Evolutionary conservation across 2,113 vertebrate species (phyloP), one percentile per base, ranked within the genome.

Genomic region (Psittacula cyanocephala): DNA sequence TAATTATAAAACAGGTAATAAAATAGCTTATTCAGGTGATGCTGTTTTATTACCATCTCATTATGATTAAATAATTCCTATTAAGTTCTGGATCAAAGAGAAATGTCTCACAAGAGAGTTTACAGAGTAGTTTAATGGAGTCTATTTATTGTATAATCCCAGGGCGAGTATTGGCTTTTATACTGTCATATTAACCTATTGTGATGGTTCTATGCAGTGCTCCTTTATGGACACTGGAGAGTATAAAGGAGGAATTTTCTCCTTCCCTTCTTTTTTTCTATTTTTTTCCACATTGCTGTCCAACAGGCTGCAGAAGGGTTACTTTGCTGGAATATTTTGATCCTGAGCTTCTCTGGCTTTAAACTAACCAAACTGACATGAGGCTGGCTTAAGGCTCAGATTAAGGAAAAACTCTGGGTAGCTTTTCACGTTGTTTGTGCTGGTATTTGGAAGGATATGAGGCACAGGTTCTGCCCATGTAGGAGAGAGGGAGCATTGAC

Each of bases 41-140:
- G 96, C 97, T 96, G 97, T 97, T 97, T 97, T 97, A 97, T 97
- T 97, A 97, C 87, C 71, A 95, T 94, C 98, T 98, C 96, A 93
- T 98, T 98, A 97, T 95, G 96, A 97, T 97, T 97, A 95, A 98
- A 96, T 97, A 97, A 97, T 97, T 97, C 97, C 95, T 95, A 97
- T 98, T 97, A 98, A 98, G 95, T 96, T 97, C 92, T 82, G 87
- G 97, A 97, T 97, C 97, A 96, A 91, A 95, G 97, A 97, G 93
- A 95, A 97, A 96, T 97, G 92, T 97, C 97, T 97, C 97, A 92
- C 96, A 97, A 94, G 97, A 97, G 97, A 93, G 82, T 95, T 97
- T 97, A 97, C 85, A 91, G 89, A 94, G 80, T 84, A 64, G 92
- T 96, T 97, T 97, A 97, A 98, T 98, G 96, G 97, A 97, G 97